Evolutionary conservation across 2,113 vertebrate genomes (phyloP), one percentile per base, ranked within the genome.

Genomic region (Colius striatus): DNA sequence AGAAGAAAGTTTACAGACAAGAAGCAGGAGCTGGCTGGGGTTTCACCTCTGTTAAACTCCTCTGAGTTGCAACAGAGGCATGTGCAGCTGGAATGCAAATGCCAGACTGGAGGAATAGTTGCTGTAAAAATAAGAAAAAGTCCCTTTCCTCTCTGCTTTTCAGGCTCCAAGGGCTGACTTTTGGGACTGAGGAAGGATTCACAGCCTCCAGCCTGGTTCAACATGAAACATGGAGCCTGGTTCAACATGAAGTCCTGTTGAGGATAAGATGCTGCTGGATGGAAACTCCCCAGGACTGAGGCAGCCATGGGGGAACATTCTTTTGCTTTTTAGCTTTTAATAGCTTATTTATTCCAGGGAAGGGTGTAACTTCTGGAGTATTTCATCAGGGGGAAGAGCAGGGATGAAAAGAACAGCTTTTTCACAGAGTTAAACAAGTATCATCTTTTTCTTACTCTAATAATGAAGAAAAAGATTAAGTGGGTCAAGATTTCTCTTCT

Each of bases 301-400:
- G 15, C 9, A 50, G 34, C 17, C 22, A 27, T 0, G 0, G 15
- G 45, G 26, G 18, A 82, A 65, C 2, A 5, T 1, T 20, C 41
- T 58, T 47, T 45, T 54, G 7, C 2, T 5, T 50, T 77, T 50
- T 1, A 0, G 10, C 0, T 9, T 9, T 53, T 30, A 57, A 0
- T 0, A 6, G 66, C 16, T 43, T 0, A 2, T 54, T 77, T 62
- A 30, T 76, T 66, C 4, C 36, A 20, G 30, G 34, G 34, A 61
- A 74, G 18, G 4, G 3, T 66, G 51, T 19, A n/a, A 15, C 22
- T 87, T 47, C 65, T 89, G 43, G 3, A 48, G 3, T 14, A 14
- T 25, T 57, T 61, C 1, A 18, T 41, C 8, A 36, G 7, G 17
- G 23, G 11, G 18, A 43, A 60, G 81, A 81, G 4, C 55, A 90